Base-by-base conservation (phyloP, 1,140 invertebrate species). In the Hypothenemus hampei region DNA sequence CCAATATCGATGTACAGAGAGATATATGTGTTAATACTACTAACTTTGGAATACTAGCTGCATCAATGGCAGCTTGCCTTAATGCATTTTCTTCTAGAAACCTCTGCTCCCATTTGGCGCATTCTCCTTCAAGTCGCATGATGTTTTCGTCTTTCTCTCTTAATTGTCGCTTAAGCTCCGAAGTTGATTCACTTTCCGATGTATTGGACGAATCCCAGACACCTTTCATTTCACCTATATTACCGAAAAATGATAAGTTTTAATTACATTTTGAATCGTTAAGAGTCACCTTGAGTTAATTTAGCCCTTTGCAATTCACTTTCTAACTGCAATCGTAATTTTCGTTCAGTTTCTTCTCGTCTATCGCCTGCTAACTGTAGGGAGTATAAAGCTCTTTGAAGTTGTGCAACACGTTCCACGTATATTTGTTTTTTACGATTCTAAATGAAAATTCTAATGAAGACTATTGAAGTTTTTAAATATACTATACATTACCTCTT, bases 21-120 rank as follows among this genome's bases (percentile, higher is more conserved):
- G 26, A n/a, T n/a, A n/a, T 29, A 6, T 6, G 16, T 8, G 39
- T 10, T 3, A 13, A 43, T n/a, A 6, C 7, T 21, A 70, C 75
- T 73, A 69, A 89, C 86, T 90, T 91, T 57, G 87, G 87, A 71
- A 89, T 83, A 68, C 86, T 87, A 33, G 87, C 88, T 45, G 87
- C 87, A 68, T 89, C 87, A 35, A 91, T 87, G 18, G 87, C 88
- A 31, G 88, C 85, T 72, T 92, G 89, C 35, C 88, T 74, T 48
- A 91, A 71, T 23, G 89, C 86, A 59, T 83, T 87, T 71, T 93
- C 89, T 70, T 92, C 89, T 5, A 93, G 73, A 72, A 89, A 92
- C 37, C 86, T 80, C 73, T 92, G 89, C 71, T 93, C 89, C 87
- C 89, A 91, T 72, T 90, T 88, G 39, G 86, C 81, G 50, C 87